Percentiles rank a stretch among this genome's conserved stretches.
phyloP scores from a whole-genome alignment of 1,140 invertebrate species.

The Solenopsis invicta region DNA sequence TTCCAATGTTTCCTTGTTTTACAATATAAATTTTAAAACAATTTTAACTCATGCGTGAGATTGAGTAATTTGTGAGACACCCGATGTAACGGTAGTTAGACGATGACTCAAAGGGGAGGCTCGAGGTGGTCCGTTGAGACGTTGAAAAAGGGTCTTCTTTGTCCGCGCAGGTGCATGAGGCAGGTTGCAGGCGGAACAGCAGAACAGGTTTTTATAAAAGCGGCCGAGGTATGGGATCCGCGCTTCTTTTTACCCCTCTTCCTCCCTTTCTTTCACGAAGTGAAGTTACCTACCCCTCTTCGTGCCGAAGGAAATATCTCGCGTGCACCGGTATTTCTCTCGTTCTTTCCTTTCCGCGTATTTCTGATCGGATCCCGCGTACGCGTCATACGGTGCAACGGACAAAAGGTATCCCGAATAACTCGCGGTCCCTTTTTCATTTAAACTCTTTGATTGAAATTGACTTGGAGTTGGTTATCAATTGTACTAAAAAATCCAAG shows the following conservation, averaged over 20 bases:
- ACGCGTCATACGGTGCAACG: constrained; percentile 8
- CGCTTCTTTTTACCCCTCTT: constrained; percentile 60
- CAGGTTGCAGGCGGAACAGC: constrained; percentile 80
- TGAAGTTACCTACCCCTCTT: not conserved
- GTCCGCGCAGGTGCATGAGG: constrained; percentile 79
- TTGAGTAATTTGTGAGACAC: constrained; percentile 53
- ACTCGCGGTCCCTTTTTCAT: not conserved
- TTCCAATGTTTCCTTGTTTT: not conserved
- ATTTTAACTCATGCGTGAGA: not conserved
- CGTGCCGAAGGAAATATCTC: constrained; percentile 24
- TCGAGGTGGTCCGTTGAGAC: constrained; percentile 77
- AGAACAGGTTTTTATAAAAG: constrained; percentile 83
- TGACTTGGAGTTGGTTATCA: not conserved
- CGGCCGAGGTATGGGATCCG: constrained; percentile 48
- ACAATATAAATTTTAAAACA: not conserved
- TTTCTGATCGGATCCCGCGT: not conserved
- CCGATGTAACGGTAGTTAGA: constrained; percentile 33
- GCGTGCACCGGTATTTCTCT: not conserved
- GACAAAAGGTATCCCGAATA: not conserved
- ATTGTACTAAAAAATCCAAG: too few relatives aligned
- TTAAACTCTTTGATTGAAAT: not conserved
- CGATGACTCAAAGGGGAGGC: constrained; percentile 53
- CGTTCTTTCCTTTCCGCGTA: constrained; percentile 36
- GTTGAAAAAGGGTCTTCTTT: constrained; percentile 77
- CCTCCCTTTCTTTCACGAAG: constrained; percentile 39